These are phyloP conservation scores for Pemphigus obesinymphae DNA, from an alignment of 1,140 invertebrate genomes.

Conservation along the genomic window DNA sequence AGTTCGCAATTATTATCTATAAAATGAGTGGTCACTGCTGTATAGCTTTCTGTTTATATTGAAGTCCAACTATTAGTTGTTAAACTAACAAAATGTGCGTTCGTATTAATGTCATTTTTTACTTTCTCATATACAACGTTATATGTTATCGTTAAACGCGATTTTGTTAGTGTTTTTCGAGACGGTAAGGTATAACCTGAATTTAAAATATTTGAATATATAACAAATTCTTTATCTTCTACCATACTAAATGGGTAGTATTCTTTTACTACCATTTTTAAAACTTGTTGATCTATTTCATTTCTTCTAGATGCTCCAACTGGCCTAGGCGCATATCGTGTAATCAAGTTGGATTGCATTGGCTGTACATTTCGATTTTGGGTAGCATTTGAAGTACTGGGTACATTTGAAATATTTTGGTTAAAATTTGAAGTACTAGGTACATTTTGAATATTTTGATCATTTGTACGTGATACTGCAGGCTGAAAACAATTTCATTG, in stretches of 20 bases:
- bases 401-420: too few species aligned
- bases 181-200: not conserved
- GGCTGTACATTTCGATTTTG: too few species aligned
- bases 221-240: not conserved
- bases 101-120: not conserved
- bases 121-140: not conserved
- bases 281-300: not conserved
- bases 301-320: not conserved
- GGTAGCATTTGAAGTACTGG: too few species aligned
- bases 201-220: not conserved
- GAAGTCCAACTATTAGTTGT: not conserved
- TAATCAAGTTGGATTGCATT: not conserved
- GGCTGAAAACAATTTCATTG: too few species aligned
- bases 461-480: too few species aligned
- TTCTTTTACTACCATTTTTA: not conserved
- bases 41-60: not conserved
- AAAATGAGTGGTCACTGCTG: not conserved
- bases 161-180: not conserved
- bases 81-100: not conserved
- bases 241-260: not conserved
- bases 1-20: not conserved
- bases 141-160: too few species aligned
- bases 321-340: not conserved
- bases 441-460: too few species aligned
- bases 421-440: too few species aligned